Evolutionary conservation across 1,140 invertebrate genomes (phyloP).

Genomic region (Pogonomyrmex californicus): DNA sequence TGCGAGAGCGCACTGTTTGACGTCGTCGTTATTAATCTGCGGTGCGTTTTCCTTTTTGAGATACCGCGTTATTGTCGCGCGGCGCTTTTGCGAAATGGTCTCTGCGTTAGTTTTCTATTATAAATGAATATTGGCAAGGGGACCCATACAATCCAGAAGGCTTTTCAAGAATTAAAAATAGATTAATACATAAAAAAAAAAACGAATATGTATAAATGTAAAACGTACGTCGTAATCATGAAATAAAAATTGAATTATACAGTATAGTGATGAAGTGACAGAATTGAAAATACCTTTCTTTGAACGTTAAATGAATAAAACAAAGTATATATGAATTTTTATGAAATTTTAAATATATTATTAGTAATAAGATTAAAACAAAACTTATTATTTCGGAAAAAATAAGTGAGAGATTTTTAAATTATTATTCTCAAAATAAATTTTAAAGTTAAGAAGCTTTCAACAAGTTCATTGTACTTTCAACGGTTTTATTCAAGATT

Average conservation of each 20-base stretch:
- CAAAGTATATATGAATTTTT: background rate
- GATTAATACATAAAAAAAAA: background rate
- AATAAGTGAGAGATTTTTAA: too few species aligned
- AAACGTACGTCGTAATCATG: background rate
- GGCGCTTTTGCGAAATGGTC: slow-evolving; percentile 26
- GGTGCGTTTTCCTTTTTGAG: slow-evolving; percentile 11
- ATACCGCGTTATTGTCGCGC: slow-evolving; percentile 8
- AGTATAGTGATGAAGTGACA: background rate
- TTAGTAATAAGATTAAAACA: background rate
- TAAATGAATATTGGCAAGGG: background rate
- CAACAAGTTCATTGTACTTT: background rate
- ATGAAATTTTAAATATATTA: background rate
- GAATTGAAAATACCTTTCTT: background rate
- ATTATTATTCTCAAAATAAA: too few species aligned
- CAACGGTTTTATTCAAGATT: too few species aligned
- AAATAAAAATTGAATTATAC: background rate
- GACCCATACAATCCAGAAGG: background rate
- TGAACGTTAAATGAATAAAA: background rate
- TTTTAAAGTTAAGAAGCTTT: background rate
- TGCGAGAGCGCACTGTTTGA: slow-evolving; percentile 46
- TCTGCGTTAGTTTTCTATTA: slow-evolving; percentile 2
- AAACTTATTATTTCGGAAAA: too few species aligned
- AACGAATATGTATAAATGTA: background rate
- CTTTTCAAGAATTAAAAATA: slow-evolving; percentile 14
- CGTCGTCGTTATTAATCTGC: slow-evolving; percentile 52